Base-by-base conservation (phyloP, 2,888 invertebrate species). In the Nipponacmea schrenckii region DNA sequence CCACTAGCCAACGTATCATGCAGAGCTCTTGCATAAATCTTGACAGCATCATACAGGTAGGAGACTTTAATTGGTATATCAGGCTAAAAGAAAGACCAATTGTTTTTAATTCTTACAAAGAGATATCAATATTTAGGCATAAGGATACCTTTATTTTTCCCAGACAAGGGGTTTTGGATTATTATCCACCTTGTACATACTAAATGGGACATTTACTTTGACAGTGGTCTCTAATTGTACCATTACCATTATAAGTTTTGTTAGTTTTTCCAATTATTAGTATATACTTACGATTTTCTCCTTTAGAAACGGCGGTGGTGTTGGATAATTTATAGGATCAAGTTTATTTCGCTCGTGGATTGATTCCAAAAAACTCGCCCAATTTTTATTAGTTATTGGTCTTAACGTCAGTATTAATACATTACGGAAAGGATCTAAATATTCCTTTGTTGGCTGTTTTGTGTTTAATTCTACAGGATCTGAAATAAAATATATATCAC, bases 1-100 rank as follows among this genome's bases (percentile, higher is more conserved):
- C 93, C 93, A n/a, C 91, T 90, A 24, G 91, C 86, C 77, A 95
- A 91, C 0, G 93, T 91, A 0, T 94, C 93, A 24, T 69, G 69
- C 14, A 95, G 91, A 0, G 96, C 96, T 12, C 92, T 90, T 0
- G 95, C 95, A 90, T 96, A 96, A 68, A 96, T 92, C 86, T 93
- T 92, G 3, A 96, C 94, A 0, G 95, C 95, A 83, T 96, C 96
- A 88, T 95, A 96, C 0, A 87, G 77, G 70, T 85, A 85, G 20
- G 86, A 84, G 0, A 85, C 85, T 65, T 84, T 83, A 7, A 85
- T 81, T 1, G 84, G 79, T 2, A 86, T 81, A 68, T 80, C 73
- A 95, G 91, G 86, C 95, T 94, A 0, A 94, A 66, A 70, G 50
- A 56, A 12, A n/a, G 44, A 50, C 44, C 5, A 20, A n/a, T 62